phyloP scores from a whole-genome alignment of 2,113 vertebrate species.

The Tachysurus vachellii region DNA sequence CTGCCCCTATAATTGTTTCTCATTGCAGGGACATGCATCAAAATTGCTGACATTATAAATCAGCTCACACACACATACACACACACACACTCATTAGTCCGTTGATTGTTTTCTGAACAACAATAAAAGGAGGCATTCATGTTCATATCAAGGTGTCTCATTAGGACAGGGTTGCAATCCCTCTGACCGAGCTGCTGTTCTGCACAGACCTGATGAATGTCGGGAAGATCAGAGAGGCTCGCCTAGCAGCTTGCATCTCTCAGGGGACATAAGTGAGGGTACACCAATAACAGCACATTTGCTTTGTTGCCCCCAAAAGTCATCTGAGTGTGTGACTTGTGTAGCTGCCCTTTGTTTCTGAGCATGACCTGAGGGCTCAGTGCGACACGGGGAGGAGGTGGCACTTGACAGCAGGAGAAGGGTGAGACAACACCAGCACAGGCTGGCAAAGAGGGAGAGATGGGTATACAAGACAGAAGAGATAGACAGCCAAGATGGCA shows the following conservation, averaged over 20 bases:
- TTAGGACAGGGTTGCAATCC: slow-evolving; percentile 29
- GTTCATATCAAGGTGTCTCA: slow-evolving; percentile 35
- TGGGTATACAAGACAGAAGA: slow-evolving; percentile 19
- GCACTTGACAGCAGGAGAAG: slow-evolving; percentile 41
- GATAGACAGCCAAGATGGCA: slow-evolving; percentile 18
- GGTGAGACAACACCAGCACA: slow-evolving; percentile 43
- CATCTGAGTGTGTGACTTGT: slow-evolving; percentile 64
- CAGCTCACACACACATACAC: too few relatives aligned
- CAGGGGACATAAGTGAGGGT: slow-evolving; percentile 63
- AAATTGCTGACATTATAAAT: too few relatives aligned
- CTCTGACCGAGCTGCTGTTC: slow-evolving; percentile 8
- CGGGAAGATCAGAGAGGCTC: slow-evolving; percentile 21
- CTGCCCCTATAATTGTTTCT: background rate
- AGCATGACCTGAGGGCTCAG: slow-evolving; percentile 54
- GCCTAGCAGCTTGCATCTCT: slow-evolving; percentile 41
- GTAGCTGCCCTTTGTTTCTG: slow-evolving; percentile 69
- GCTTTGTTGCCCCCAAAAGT: slow-evolving; percentile 61
- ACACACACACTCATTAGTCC: background rate
- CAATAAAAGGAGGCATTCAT: slow-evolving; percentile 12
- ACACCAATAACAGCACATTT: slow-evolving; percentile 58
- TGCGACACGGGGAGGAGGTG: slow-evolving; percentile 61
- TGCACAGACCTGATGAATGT: background rate
- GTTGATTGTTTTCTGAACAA: slow-evolving; percentile 12
- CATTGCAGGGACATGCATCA: background rate
- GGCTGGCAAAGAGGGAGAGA: slow-evolving; percentile 32